A percentile compares a stretch with the other conserved stretches of the same genome.
Conservation (phyloP, 1,140 invertebrate species). For the Potamilus streckersoni region DNA sequence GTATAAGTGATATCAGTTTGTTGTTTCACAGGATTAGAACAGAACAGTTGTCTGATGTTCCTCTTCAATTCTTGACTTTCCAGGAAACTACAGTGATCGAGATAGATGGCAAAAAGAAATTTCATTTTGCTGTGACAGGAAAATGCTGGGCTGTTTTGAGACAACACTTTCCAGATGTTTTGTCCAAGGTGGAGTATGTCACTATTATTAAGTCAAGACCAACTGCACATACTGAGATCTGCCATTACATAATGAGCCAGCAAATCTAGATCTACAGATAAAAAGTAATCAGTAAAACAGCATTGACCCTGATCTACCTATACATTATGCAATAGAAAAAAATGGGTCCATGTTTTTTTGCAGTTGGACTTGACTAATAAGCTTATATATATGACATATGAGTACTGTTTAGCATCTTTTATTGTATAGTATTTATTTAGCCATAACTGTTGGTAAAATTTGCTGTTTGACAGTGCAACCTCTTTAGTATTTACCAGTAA, state of each 20-base stretch:
- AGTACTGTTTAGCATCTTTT: neutral
- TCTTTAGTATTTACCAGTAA: too few species aligned
- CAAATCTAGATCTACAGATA: too few species aligned
- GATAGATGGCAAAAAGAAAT: conserved; percentile 67
- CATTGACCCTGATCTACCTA: too few species aligned
- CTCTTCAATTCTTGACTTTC: neutral
- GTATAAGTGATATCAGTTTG: neutral
- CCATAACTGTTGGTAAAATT: neutral
- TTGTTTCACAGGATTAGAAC: neutral
- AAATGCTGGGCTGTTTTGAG: conserved; percentile 81
- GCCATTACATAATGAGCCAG: too few species aligned
- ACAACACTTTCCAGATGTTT: conserved; percentile 79
- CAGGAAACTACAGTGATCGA: conserved; percentile 31
- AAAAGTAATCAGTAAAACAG: too few species aligned
- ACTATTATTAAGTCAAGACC: neutral
- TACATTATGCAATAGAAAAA: too few species aligned
- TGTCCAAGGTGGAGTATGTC: conserved; percentile 70
- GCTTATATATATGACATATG: neutral
- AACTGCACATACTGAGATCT: neutral
- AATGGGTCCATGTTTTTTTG: neutral
- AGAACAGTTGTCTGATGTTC: conserved; percentile 10
- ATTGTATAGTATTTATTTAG: neutral
- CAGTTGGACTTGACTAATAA: neutral
- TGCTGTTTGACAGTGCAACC: neutral
- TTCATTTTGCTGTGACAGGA: conserved; percentile 83